Evolutionary conservation across 2,888 invertebrate species (phyloP), one percentile per base, ranked within the genome.

Genomic region (Lithophane leautieri): DNA sequence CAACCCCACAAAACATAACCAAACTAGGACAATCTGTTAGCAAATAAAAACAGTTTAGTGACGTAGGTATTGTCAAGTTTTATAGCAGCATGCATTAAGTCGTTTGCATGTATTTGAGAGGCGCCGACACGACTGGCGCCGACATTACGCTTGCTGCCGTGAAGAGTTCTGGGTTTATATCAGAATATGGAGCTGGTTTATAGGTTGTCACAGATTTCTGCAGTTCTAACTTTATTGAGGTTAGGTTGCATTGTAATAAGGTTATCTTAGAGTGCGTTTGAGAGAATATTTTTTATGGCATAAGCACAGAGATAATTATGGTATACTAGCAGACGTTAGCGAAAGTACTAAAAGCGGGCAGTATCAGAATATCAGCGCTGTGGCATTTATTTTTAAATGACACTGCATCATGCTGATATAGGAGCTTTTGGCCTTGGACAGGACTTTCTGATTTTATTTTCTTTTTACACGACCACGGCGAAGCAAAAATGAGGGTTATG

Each of bases 71-170:
- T 86, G 83, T 88, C 72, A 83, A 87, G 87, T 86, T 87, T 84
- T 86, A 87, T 81, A 67, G 79, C 79, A 66, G 58, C 73, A 82
- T 86, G 82, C 81, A 80, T 78, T 84, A 73, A 73, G 82, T 86
- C 86, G 87, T 88, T 88, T 87, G 87, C 85, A 87, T 88, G 74
- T 72, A 85, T 84, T 85, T 70, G 77, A 72, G 68, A 74, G 88
- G 87, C 87, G 88, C 87, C 87, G 50, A 4, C 28, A 70, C 2
- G 87, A 78, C 87, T 87, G 87, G 88, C 87, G 87, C 88, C 88
- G 79, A 68, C 81, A 56, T 60, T 60, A 56, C 44, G 54, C 54
- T 67, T 50, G 81, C 72, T 67, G 78, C 66, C 73, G 73, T 83
- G 83, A 78, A 83, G 81, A 81, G 60, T 65, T 71, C 73, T 73